A percentile compares a stretch with the other conserved stretches of the same genome.
phyloP scores from a whole-genome alignment of 64 coral and sea anemone species.

The Actinia equina region DNA sequence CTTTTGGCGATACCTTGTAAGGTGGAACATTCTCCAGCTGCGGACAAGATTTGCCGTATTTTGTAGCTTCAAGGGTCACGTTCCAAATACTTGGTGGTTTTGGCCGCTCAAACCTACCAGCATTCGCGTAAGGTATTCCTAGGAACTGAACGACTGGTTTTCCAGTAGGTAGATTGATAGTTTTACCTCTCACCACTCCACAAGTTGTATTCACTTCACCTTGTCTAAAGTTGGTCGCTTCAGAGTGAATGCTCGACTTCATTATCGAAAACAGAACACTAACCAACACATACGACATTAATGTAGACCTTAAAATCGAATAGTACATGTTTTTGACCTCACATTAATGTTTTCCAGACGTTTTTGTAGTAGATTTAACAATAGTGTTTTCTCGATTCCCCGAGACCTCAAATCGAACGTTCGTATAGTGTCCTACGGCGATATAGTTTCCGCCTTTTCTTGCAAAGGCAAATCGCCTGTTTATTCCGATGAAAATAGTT shows the following conservation, averaged over 20 bases:
- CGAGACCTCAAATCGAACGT: neutral
- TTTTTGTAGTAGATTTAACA: neutral
- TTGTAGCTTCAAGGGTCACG: slow-evolving; percentile 7
- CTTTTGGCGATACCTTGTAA: neutral
- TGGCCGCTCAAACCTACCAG: slow-evolving; percentile 31
- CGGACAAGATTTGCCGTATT: slow-evolving; percentile 29
- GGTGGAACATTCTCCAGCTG: slow-evolving; percentile 12
- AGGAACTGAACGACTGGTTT: slow-evolving; percentile 29
- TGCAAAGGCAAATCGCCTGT: neutral
- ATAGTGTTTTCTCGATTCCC: neutral
- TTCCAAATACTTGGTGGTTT: neutral
- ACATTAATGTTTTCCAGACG: neutral
- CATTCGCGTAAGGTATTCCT: slow-evolving; percentile 41
- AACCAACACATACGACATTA: neutral
- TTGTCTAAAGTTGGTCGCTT: neutral
- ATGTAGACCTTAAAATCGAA: neutral
- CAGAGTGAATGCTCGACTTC: neutral
- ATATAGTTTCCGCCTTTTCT: neutral
- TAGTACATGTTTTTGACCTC: neutral
- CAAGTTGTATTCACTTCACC: slow-evolving; percentile 20
- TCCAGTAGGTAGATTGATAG: slow-evolving; percentile 11
- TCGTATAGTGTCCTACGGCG: neutral
- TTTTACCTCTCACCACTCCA: slow-evolving; percentile 15
- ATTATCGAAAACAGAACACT: neutral
- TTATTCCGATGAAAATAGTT: neutral